A percentile compares a stretch with the other conserved stretches of the same genome.
Conservation (phyloP, 2,888 invertebrate genomes). For the Conchocele bisecta region DNA sequence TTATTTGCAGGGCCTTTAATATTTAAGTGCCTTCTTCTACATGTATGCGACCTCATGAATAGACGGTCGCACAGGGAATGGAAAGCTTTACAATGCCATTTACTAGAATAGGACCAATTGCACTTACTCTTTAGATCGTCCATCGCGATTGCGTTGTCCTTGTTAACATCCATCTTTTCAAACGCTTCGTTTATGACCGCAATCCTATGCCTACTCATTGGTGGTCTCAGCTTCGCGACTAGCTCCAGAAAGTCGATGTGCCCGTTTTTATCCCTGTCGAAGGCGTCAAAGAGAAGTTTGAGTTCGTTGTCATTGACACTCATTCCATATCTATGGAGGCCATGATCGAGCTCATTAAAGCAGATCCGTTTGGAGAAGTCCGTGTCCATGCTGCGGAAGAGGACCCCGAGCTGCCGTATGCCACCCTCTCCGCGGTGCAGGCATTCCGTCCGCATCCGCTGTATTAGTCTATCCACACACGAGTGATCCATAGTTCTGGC, state of each 20-base stretch:
- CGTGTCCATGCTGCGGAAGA: conserved; percentile 75
- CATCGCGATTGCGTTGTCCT: conserved; percentile 71
- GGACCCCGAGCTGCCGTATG: conserved; percentile 70
- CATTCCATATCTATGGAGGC: conserved; percentile 67
- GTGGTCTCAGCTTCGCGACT: conserved; percentile 70
- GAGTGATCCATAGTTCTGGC: conserved; percentile 34
- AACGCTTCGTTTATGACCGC: conserved; percentile 77
- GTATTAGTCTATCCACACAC: conserved; percentile 56
- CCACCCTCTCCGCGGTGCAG: conserved; percentile 68
- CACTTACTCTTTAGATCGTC: conserved; percentile 78
- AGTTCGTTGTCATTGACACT: conserved; percentile 66
- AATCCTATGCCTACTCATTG: conserved; percentile 66
- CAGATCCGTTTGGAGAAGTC: conserved; percentile 75
- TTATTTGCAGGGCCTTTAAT: too few species aligned
- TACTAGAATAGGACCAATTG: too few species aligned
- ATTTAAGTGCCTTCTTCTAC: too few species aligned
- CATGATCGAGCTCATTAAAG: conserved; percentile 72
- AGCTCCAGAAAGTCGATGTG: conserved; percentile 78
- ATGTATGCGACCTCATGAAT: too few species aligned
- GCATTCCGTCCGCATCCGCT: conserved; percentile 63
- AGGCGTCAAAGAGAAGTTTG: conserved; percentile 65
- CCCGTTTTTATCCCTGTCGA: conserved; percentile 74
- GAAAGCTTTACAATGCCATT: too few species aligned
- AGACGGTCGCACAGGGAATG: too few species aligned
- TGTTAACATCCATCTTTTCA: conserved; percentile 74